These are phyloP conservation scores for Liolophura sinensis DNA, from an alignment of 1,140 invertebrate species.

Conservation along the genomic window DNA sequence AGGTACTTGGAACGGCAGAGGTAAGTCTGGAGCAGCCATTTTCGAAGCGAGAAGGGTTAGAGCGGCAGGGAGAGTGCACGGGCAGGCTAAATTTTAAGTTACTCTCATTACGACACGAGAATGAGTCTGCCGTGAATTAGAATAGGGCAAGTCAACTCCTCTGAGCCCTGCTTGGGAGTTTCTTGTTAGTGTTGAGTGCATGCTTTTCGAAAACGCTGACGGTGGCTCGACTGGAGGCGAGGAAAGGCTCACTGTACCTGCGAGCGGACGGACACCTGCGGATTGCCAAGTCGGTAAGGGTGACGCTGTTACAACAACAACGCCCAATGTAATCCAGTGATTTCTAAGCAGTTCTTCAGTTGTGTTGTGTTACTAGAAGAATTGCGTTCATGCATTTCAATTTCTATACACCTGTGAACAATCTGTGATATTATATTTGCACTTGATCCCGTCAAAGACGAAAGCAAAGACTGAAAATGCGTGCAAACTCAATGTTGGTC, in stretches of 20 bases:
- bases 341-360: too few species aligned
- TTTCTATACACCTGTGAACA: too few species aligned
- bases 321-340: too few species aligned
- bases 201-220: background rate
- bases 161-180: background rate
- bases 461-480: too few species aligned
- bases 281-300: too few species aligned
- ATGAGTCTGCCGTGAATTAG: background rate
- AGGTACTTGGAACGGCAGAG: background rate
- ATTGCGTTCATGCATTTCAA: too few species aligned
- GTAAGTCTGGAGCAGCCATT: slow-evolving; percentile 1
- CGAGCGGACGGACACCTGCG: too few species aligned
- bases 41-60: background rate
- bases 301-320: too few species aligned
- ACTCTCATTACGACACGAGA: background rate
- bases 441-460: too few species aligned
- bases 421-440: too few species aligned
- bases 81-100: background rate
- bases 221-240: background rate
- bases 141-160: background rate
- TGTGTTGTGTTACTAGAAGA: too few species aligned
- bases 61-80: background rate
- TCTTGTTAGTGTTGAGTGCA: background rate
- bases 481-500: too few species aligned
- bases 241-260: background rate